Evolutionary conservation across 2,888 invertebrate species (phyloP).

Genomic region (Hydraecia micacea): DNA sequence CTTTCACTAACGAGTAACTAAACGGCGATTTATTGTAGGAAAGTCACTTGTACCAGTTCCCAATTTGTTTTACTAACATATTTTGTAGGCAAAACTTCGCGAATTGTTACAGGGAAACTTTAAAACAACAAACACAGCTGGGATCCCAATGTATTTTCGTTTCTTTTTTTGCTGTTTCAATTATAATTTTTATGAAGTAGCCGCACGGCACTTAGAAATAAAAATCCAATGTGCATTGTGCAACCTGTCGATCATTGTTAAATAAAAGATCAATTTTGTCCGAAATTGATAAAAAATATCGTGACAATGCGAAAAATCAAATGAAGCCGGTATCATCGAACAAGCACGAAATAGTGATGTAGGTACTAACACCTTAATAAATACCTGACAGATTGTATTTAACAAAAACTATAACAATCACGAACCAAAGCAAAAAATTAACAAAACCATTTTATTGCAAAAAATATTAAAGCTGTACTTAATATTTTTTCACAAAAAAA

Average conservation of each 20-base stretch:
- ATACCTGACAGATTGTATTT: neutral
- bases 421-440: slow-evolving; percentile 22
- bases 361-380: slow-evolving; percentile 30
- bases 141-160: fast-evolving
- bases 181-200: slow-evolving; percentile 18
- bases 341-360: slow-evolving; percentile 23
- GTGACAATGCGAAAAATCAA: slow-evolving; percentile 48
- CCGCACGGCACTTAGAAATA: slow-evolving; percentile 14
- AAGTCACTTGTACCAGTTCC: slow-evolving; percentile 48
- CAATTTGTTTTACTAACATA: slow-evolving; percentile 50
- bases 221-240: slow-evolving; percentile 33
- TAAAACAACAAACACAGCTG: neutral
- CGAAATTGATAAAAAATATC: slow-evolving; percentile 43
- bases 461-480: slow-evolving; percentile 6
- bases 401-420: neutral
- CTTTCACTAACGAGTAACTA: slow-evolving; percentile 60
- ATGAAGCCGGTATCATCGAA: slow-evolving; percentile 14
- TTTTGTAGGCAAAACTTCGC: slow-evolving; percentile 19
- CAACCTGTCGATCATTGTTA: slow-evolving; percentile 61
- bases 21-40: slow-evolving; percentile 56
- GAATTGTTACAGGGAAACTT: neutral
- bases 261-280: slow-evolving; percentile 34
- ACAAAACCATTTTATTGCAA: neutral
- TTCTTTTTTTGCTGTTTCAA: neutral
- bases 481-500: neutral